Evolutionary conservation across 2,113 vertebrate species (phyloP).

Genomic region (Pollachius pollachius): DNA sequence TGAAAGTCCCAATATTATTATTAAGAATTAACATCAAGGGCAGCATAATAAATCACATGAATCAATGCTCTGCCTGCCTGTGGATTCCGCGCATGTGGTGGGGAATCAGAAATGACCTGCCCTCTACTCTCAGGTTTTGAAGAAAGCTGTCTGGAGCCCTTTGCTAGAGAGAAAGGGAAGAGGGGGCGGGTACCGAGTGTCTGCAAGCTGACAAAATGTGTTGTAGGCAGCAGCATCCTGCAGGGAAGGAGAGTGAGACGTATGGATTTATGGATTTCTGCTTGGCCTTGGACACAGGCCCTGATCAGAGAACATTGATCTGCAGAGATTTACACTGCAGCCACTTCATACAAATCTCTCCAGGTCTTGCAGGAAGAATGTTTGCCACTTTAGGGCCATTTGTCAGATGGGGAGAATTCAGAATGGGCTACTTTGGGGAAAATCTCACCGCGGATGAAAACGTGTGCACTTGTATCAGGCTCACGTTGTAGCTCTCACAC

Average conservation of each 20-base stretch:
- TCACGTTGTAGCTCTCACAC: too few species aligned
- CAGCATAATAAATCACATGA: conserved; percentile 76
- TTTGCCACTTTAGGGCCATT: conserved; percentile 53
- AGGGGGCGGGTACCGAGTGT: conserved; percentile 15
- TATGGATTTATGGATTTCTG: conserved; percentile 70
- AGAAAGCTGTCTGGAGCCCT: conserved; percentile 32
- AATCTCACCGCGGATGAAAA: background rate
- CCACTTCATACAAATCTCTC: conserved; percentile 59
- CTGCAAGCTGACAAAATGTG: conserved; percentile 65
- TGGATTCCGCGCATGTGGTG: background rate
- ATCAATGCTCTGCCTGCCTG: conserved; percentile 40
- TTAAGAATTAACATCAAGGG: conserved; percentile 77
- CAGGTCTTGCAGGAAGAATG: conserved; percentile 41
- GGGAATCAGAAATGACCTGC: too few species aligned
- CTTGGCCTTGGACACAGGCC: conserved; percentile 58
- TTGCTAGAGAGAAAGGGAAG: conserved; percentile 55
- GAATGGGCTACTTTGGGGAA: conserved; percentile 31
- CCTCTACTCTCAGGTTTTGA: too few species aligned
- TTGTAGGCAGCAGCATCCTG: conserved; percentile 41
- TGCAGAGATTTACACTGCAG: conserved; percentile 66
- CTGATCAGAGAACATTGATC: conserved; percentile 72
- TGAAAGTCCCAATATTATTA: conserved; percentile 80
- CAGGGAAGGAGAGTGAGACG: conserved; percentile 1
- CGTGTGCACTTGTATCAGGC: too few species aligned
- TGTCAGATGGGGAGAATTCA: conserved; percentile 51